A percentile compares a stretch with the other conserved stretches of the same genome.
phyloP scores from a whole-genome alignment of 1,140 invertebrate genomes.

The Zelostemma sp. region DNA sequence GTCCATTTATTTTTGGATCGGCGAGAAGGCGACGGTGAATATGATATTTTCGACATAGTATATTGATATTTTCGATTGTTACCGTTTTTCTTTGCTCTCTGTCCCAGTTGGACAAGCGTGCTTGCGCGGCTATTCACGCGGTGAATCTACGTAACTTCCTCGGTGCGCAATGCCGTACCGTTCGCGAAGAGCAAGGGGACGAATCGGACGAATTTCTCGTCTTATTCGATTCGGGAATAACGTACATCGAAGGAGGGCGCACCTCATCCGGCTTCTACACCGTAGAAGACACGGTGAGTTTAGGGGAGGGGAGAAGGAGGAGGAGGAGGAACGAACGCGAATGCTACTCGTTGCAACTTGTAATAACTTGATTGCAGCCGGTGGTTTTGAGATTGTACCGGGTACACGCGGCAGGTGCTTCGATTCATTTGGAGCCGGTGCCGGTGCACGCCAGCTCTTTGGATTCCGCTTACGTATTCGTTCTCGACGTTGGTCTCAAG shows the following conservation, averaged over 20 bases:
- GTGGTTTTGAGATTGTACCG: slow-evolving; percentile 89
- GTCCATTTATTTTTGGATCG: slow-evolving; percentile 99
- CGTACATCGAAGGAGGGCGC: slow-evolving; percentile 96
- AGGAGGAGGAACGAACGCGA: no score
- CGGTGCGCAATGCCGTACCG: slow-evolving; percentile 96
- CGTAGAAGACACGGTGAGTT: slow-evolving; percentile 89
- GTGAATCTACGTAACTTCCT: slow-evolving; percentile 97
- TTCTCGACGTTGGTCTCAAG: slow-evolving; percentile 88
- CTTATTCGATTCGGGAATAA: slow-evolving; percentile 92
- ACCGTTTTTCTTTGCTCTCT: no score
- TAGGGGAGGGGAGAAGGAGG: no score
- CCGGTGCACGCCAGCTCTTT: slow-evolving; percentile 77
- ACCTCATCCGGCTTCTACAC: slow-evolving; percentile 98
- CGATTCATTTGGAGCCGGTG: slow-evolving; percentile 94
- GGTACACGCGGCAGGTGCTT: slow-evolving; percentile 88
- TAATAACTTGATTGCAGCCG: no score
- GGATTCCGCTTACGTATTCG: slow-evolving; percentile 93
- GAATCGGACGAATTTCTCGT: slow-evolving; percentile 96
- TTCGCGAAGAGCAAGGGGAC: slow-evolving; percentile 96
- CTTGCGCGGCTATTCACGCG: slow-evolving; percentile 98
- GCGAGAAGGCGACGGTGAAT: slow-evolving; percentile 94
- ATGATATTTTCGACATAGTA: no score
- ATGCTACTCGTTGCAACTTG: no score
- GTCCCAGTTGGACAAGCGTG: slow-evolving; percentile 90
- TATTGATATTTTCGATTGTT: no score